Evolutionary conservation across 2,113 vertebrate genomes (phyloP).

Genomic region (Rattus rattus): DNA sequence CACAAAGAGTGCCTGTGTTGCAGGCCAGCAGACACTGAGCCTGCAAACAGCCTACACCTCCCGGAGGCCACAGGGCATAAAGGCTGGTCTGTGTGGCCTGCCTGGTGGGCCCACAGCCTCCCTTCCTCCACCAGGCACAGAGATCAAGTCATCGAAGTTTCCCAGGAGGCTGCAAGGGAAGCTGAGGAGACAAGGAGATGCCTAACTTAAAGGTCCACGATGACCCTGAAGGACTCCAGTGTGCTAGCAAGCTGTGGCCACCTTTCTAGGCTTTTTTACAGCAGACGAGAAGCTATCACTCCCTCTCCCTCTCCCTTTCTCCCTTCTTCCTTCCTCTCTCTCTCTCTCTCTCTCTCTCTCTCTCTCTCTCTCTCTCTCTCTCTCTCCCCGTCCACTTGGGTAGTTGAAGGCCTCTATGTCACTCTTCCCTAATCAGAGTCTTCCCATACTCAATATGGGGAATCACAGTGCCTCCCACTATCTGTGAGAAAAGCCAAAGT

Average conservation of each 20-base stretch:
- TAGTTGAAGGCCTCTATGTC: background rate
- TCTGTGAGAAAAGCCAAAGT: background rate
- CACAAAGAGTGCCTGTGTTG: constrained; percentile 83
- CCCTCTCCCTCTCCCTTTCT: background rate
- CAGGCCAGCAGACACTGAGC: background rate
- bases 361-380: too few relatives aligned
- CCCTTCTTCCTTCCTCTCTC: too few relatives aligned
- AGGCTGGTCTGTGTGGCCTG: constrained; percentile 78
- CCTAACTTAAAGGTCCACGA: background rate
- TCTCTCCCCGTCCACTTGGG: too few relatives aligned
- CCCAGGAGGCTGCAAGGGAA: constrained; percentile 32
- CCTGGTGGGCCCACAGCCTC: constrained; percentile 71
- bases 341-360: too few relatives aligned
- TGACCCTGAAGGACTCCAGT: background rate
- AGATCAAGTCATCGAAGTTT: constrained; percentile 67
- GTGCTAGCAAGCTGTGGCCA: background rate
- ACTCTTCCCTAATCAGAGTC: background rate
- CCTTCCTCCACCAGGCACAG: constrained; percentile 85
- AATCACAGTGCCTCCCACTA: background rate
- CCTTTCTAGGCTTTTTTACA: background rate
- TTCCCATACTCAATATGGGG: background rate
- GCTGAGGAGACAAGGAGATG: background rate
- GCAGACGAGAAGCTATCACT: background rate
- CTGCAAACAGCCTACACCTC: constrained; percentile 79
- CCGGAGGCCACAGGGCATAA: constrained; percentile 82